Evolutionary conservation across 2,797 vertebrate genomes (phyloP).

Genomic region (Acropternis orthonyx): DNA sequence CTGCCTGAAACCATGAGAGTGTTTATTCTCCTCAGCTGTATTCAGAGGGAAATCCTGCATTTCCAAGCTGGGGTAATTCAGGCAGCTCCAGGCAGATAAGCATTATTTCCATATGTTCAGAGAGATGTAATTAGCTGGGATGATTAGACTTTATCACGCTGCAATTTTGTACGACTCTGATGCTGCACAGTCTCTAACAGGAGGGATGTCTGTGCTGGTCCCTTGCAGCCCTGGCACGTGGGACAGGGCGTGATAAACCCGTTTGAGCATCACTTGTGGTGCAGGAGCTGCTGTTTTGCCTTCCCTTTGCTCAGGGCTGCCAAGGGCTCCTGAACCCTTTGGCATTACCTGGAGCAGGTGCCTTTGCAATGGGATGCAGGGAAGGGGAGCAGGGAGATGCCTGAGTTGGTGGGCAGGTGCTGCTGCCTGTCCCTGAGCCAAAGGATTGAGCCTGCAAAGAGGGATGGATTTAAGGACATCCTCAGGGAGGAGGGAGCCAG

Average conservation of each 20-base stretch:
- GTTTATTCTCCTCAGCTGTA: neutral
- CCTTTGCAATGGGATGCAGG: neutral
- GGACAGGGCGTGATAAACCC: neutral
- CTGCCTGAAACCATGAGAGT: neutral
- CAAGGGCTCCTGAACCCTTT: neutral
- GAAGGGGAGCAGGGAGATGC: neutral
- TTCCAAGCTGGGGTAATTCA: neutral
- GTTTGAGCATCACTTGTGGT: neutral
- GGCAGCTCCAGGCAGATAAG: neutral
- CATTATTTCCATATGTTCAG: neutral
- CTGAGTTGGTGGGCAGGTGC: fast-evolving
- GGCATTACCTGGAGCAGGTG: neutral
- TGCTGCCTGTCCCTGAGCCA: neutral
- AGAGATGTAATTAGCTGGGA: neutral
- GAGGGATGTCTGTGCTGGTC: neutral
- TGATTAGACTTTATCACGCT: neutral
- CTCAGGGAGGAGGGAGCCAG: neutral
- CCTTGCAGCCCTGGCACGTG: fast-evolving
- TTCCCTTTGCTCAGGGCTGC: neutral
- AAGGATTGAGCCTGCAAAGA: neutral
- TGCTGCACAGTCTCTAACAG: neutral
- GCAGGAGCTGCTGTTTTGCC: neutral
- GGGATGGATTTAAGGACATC: neutral
- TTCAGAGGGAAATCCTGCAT: slow-evolving; percentile 16
- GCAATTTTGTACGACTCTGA: neutral